Conservation (phyloP, 92 coral and sea anemone genomes). For the Porites rus region DNA sequence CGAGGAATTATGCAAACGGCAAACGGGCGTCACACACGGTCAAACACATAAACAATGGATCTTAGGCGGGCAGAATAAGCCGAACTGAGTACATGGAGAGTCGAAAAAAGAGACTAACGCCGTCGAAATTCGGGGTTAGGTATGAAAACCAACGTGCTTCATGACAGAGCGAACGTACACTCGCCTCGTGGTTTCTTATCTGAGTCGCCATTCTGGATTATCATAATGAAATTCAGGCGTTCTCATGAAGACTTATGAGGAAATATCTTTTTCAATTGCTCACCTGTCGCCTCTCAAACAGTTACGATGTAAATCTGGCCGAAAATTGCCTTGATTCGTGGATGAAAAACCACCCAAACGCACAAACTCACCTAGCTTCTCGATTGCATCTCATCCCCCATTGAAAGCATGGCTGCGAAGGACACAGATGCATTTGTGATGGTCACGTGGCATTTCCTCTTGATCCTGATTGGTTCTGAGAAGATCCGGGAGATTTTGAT, state of each 20-base stretch:
- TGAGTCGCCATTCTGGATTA: not conserved
- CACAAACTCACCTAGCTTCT: not conserved
- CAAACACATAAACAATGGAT: not conserved
- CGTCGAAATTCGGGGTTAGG: too few species aligned
- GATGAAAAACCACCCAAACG: not conserved
- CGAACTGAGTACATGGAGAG: not conserved
- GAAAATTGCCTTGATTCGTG: not conserved
- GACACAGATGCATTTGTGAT: not conserved
- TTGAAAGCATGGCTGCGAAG: not conserved
- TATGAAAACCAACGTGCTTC: too few species aligned
- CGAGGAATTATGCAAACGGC: not conserved
- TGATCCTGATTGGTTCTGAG: conserved; percentile 5
- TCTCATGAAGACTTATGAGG: not conserved
- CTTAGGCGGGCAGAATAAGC: not conserved
- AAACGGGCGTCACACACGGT: not conserved
- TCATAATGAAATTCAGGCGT: not conserved
- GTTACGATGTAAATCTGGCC: not conserved
- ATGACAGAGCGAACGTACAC: too few species aligned
- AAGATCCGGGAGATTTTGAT: not conserved
- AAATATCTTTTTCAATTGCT: not conserved
- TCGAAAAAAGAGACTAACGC: too few species aligned
- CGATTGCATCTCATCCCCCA: not conserved
- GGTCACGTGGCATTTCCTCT: conserved; percentile 1
- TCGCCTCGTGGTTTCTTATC: too few species aligned
- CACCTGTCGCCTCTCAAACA: too few species aligned